Base-by-base conservation (phyloP, 2,888 invertebrate genomes). In the Hirtodrosophila alboralis region DNA sequence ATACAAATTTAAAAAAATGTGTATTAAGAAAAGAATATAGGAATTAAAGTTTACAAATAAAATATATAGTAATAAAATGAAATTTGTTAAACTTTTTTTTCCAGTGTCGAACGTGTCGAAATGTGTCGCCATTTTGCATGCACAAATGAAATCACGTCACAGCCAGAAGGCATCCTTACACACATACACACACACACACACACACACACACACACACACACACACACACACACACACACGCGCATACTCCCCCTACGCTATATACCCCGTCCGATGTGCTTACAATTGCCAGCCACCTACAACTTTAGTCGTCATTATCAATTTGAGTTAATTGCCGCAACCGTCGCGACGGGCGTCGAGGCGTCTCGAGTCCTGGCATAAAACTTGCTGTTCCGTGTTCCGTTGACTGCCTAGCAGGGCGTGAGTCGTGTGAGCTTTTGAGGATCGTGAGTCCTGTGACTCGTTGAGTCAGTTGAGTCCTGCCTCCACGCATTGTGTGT, bases 261-360 rank as follows among this genome's bases (percentile, higher is more conserved):
- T n/a, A 26, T 36, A 9, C 13, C 21, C 9, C 3, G 3, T 9
- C 4, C 12, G 8, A n/a, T 5, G 1, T 9, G 14, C 5, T 10
- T 4, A n/a, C 10, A 16, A 21, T 10, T 51, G 23, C 27, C 38
- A 68, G 63, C 37, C 63, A 52, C 80, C 67, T 60, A 60, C 73
- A 80, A 76, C 65, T 84, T 80, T 52, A 73, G 81, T 73, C 73
- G 85, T 81, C 87, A 83, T 81, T 85, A 85, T 87, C 87, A 85
- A 87, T 81, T 81, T 86, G 72, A 63, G 62, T 85, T 83, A 81
- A 86, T 85, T 81, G 86, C 58, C 69, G 67, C 60, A 47, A 37
- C 36, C 7, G 47, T 12, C 41, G 40, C 21, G 36, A 18, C 14
- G 57, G 48, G 13, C 53, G 1, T 54, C 41, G 43, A 44, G 56